A percentile compares a stretch with the other conserved stretches of the same genome.
These are phyloP conservation scores for Simalia tracyae DNA, from an alignment of 2,797 vertebrate genomes.

Conservation along the genomic window DNA sequence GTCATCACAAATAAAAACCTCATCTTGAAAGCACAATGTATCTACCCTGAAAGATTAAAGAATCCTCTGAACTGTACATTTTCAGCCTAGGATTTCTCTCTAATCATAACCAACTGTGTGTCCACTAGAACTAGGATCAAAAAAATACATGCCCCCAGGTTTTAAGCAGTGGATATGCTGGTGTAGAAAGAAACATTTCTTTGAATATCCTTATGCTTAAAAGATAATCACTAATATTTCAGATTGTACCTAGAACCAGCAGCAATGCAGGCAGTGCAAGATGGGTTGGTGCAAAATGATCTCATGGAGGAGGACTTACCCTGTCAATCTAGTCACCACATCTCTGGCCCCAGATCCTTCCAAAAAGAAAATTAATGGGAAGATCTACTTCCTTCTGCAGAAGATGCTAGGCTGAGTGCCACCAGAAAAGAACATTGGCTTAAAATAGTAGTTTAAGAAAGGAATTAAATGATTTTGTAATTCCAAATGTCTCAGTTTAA, in stretches of 20 bases:
- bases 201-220: background rate
- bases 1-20: background rate
- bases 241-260: background rate
- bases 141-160: background rate
- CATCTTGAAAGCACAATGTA: background rate
- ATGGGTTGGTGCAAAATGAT: background rate
- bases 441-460: background rate
- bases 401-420: background rate
- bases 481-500: background rate
- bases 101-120: background rate
- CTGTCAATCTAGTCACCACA: background rate
- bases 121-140: background rate
- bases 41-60: background rate
- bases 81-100: background rate
- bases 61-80: background rate
- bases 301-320: no score
- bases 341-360: background rate
- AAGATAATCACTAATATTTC: no score
- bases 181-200: background rate
- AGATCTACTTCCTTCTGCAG: background rate
- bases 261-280: no score
- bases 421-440: background rate
- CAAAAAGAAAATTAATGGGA: background rate
- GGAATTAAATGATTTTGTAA: constrained; percentile 3
- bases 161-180: background rate